Percentiles rank a stretch among this genome's conserved stretches.
Evolutionary conservation across 2,888 invertebrate genomes (phyloP).

Genomic region (Oscheius myriophilus): DNA sequence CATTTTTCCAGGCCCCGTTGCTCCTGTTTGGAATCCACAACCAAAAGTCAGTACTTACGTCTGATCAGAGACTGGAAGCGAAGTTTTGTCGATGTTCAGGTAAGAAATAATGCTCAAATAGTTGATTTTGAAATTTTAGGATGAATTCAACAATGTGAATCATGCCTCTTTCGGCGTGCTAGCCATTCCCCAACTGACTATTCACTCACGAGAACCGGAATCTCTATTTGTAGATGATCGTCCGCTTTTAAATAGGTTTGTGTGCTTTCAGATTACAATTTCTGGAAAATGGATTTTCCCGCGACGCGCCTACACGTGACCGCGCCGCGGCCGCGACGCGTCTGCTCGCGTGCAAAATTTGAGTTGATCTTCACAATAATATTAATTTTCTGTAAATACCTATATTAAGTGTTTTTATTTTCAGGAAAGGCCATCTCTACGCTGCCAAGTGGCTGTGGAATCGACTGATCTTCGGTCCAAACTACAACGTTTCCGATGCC

Average conservation of each 20-base stretch:
- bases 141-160: constrained; percentile 60
- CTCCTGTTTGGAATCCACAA: constrained; percentile 56
- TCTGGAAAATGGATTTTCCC: no score
- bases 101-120: neutral
- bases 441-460: constrained; percentile 70
- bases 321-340: no score
- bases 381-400: no score
- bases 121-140: constrained; percentile 30
- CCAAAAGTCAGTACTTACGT: constrained; percentile 51
- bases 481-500: constrained; percentile 57
- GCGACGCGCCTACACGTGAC: no score
- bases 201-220: constrained; percentile 64
- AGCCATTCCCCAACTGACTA: constrained; percentile 60
- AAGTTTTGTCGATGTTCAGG: constrained; percentile 52
- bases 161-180: constrained; percentile 62
- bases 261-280: no score
- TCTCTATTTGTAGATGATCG: constrained; percentile 58
- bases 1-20: constrained; percentile 52
- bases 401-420: no score
- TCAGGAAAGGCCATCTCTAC: constrained; percentile 64
- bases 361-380: no score
- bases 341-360: no score
- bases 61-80: constrained; percentile 59
- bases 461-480: constrained; percentile 62
- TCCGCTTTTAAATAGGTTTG: constrained; percentile 59